A percentile compares a stretch with the other conserved stretches of the same genome.
These are phyloP conservation scores for Lasioglossum baleicum DNA, from an alignment of 1,140 invertebrate species.

Conservation along the genomic window DNA sequence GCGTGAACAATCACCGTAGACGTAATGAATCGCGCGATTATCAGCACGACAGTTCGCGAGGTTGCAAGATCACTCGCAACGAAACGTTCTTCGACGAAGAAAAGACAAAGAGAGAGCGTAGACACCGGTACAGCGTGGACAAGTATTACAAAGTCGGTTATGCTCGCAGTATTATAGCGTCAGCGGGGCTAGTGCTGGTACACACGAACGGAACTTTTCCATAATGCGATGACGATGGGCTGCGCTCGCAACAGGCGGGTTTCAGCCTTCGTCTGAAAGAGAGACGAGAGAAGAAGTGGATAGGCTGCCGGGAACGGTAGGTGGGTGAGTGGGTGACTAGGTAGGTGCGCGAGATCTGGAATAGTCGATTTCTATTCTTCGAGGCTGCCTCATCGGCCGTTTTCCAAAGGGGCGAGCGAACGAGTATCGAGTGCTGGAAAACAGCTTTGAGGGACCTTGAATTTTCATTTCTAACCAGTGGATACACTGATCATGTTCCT, in stretches of 20 bases:
- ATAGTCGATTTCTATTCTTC: constrained; percentile 52
- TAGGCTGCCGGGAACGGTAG: constrained; percentile 6
- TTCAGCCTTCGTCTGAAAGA: constrained; percentile 13
- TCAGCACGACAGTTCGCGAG: not conserved
- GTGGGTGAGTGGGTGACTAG: constrained; percentile 37
- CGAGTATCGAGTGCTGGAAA: too few species aligned
- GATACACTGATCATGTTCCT: too few species aligned
- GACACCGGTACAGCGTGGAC: not conserved
- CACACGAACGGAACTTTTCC: constrained; percentile 39
- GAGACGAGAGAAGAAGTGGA: constrained; percentile 8
- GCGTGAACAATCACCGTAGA: not conserved
- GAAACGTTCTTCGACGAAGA: not conserved
- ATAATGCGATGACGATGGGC: constrained; percentile 18
- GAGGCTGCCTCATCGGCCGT: constrained; percentile 26
- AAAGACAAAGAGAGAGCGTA: not conserved
- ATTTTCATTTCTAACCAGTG: too few species aligned
- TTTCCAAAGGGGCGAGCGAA: not conserved
- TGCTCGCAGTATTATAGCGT: constrained; percentile 13
- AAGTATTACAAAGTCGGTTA: constrained; percentile 23
- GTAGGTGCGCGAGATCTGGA: constrained; percentile 29
- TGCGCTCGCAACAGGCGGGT: constrained; percentile 17
- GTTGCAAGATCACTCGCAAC: not conserved
- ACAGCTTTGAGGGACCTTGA: too few species aligned
- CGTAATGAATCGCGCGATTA: not conserved
- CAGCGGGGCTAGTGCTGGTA: not conserved